Conservation (phyloP, 2,113 vertebrate genomes). For the Salvator merianae region DNA sequence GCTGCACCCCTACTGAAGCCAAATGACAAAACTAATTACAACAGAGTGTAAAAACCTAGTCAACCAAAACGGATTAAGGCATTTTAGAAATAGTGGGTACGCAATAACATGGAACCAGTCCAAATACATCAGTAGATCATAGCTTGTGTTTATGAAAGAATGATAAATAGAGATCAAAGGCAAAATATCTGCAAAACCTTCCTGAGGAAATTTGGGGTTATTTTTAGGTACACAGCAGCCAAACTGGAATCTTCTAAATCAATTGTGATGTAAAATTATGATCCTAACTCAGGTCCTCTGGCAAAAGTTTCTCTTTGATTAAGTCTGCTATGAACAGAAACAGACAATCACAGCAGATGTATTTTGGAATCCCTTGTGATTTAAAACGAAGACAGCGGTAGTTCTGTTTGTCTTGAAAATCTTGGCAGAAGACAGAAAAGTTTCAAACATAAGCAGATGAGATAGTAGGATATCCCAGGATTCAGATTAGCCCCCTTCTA, state of each 20-base stretch:
- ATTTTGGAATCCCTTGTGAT: not conserved
- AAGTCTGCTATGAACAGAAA: slow-evolving; percentile 16
- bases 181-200: not conserved
- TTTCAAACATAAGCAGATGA: not conserved
- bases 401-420: slow-evolving; percentile 20
- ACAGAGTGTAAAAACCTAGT: slow-evolving; percentile 10
- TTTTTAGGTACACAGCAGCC: slow-evolving; percentile 2
- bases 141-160: slow-evolving; percentile 11
- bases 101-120: slow-evolving; percentile 11
- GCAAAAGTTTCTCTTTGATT: not conserved
- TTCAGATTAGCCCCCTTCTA: not conserved
- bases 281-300: not conserved
- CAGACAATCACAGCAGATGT: not conserved
- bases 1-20: not conserved
- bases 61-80: slow-evolving; percentile 32
- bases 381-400: slow-evolving; percentile 4
- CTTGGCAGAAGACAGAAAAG: not conserved
- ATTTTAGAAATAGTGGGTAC: slow-evolving; percentile 5
- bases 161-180: slow-evolving; percentile 26
- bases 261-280: slow-evolving; percentile 16
- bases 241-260: slow-evolving; percentile 14
- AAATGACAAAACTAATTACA: slow-evolving; percentile 31
- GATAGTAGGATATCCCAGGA: not conserved
- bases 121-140: slow-evolving; percentile 9
- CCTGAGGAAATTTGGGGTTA: slow-evolving; percentile 9